These are phyloP conservation scores for Apis florea DNA, from an alignment of 1,140 invertebrate species.

Conservation along the genomic window DNA sequence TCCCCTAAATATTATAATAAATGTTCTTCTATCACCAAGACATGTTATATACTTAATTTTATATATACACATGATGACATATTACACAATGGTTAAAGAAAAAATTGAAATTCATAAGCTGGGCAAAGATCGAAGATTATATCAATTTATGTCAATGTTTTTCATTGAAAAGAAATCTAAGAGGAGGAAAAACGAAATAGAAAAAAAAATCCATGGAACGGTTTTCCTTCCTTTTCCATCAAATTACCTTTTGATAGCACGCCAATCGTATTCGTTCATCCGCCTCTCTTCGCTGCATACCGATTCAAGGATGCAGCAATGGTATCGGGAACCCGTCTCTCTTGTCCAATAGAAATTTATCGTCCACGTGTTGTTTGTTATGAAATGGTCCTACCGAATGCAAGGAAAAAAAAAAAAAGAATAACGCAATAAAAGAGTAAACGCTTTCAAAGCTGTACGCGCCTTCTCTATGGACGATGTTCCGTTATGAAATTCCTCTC, in stretches of 20 bases:
- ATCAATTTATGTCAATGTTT: too few species aligned
- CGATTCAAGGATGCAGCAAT: constrained; percentile 35
- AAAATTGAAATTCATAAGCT: too few species aligned
- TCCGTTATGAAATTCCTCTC: neutral
- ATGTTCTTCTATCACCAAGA: too few species aligned
- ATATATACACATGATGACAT: too few species aligned
- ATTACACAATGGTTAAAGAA: too few species aligned
- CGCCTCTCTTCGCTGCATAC: constrained; percentile 31
- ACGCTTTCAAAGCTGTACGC: neutral
- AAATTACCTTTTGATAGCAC: constrained; percentile 54
- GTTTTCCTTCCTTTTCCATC: constrained; percentile 6
- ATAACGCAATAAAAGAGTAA: neutral
- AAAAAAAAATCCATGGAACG: neutral
- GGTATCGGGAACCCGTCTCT: constrained; percentile 1
- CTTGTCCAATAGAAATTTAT: constrained; percentile 9
- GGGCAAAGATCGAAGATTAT: too few species aligned
- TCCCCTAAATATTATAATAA: too few species aligned
- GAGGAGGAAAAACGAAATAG: neutral
- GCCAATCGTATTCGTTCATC: constrained; percentile 40
- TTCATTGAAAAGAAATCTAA: neutral
- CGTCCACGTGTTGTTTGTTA: constrained; percentile 45
- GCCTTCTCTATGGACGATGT: neutral
- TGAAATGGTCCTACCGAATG: constrained; percentile 9
- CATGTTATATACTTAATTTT: too few species aligned
- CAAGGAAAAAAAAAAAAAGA: neutral